phyloP scores from a whole-genome alignment of 2,888 invertebrate species.

The Bellardia bayeri region DNA sequence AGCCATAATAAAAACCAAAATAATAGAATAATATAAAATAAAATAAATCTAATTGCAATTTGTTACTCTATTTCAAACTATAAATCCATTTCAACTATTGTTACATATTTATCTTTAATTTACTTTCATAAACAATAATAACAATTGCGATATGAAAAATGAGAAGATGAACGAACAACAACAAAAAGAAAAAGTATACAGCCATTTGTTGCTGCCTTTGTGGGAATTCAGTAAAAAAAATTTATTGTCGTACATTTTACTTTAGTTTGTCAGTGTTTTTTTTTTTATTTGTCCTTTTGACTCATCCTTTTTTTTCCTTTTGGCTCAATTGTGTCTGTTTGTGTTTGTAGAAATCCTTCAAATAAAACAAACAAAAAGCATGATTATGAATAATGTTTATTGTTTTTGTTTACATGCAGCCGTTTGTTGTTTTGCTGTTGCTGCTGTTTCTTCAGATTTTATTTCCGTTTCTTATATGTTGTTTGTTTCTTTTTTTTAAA shows the following conservation, averaged over 20 bases:
- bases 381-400: constrained; percentile 33
- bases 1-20: background rate
- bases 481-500: constrained; percentile 28
- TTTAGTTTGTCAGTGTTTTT: constrained; percentile 8
- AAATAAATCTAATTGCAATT: background rate
- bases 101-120: constrained; percentile 28
- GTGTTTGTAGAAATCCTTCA: constrained; percentile 47
- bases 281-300: constrained; percentile 11
- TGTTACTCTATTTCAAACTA: background rate
- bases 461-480: constrained; percentile 9
- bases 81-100: background rate
- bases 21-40: background rate
- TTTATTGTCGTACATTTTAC: constrained; percentile 16
- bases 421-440: constrained; percentile 31
- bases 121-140: background rate
- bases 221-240: constrained; percentile 20
- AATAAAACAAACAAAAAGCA: constrained; percentile 44
- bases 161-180: background rate
- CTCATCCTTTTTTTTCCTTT: constrained; percentile 15
- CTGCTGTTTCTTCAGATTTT: background rate
- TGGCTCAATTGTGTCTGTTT: constrained; percentile 38
- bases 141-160: background rate
- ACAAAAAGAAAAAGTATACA: constrained; percentile 13
- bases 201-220: constrained; percentile 44
- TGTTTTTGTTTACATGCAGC: constrained; percentile 25